These are phyloP conservation scores for Dendroctonus ponderosae DNA, from an alignment of 1,140 invertebrate genomes.

Conservation along the genomic window DNA sequence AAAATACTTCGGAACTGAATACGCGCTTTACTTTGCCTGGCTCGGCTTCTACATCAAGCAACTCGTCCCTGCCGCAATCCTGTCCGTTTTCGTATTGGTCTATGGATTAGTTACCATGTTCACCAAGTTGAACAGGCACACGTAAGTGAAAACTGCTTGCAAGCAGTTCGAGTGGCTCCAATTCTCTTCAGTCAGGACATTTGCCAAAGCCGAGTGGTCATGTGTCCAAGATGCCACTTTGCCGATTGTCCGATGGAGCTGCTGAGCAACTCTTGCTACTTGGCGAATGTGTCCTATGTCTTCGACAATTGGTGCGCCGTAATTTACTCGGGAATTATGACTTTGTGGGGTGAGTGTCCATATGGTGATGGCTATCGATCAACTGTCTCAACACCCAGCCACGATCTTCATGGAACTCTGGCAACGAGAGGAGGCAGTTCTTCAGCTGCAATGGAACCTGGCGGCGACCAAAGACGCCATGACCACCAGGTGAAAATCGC, in stretches of 20 bases:
- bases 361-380: conserved; percentile 12
- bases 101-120: conserved; percentile 31
- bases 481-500: conserved; percentile 44
- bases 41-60: conserved; percentile 56
- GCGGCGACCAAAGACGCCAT: conserved; percentile 77
- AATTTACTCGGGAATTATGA: conserved; percentile 92
- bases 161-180: neutral
- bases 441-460: conserved; percentile 86
- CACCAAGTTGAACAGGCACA: conserved; percentile 18
- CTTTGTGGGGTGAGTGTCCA: conserved; percentile 77
- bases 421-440: conserved; percentile 85
- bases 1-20: conserved; percentile 50
- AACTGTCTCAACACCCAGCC: conserved; percentile 51
- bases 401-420: conserved; percentile 87
- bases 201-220: conserved; percentile 32
- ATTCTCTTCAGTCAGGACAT: conserved; percentile 32
- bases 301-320: conserved; percentile 93
- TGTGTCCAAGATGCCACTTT: conserved; percentile 39
- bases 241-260: conserved; percentile 24
- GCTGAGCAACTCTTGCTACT: conserved; percentile 47
- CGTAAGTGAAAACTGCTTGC: conserved; percentile 14
- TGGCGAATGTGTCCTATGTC: conserved; percentile 80
- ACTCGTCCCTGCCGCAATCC: conserved; percentile 57
- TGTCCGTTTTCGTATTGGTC: conserved; percentile 48
- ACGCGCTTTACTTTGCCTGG: conserved; percentile 54